Conservation (phyloP, 1,140 invertebrate genomes). For the Calephelis virginiensis region DNA sequence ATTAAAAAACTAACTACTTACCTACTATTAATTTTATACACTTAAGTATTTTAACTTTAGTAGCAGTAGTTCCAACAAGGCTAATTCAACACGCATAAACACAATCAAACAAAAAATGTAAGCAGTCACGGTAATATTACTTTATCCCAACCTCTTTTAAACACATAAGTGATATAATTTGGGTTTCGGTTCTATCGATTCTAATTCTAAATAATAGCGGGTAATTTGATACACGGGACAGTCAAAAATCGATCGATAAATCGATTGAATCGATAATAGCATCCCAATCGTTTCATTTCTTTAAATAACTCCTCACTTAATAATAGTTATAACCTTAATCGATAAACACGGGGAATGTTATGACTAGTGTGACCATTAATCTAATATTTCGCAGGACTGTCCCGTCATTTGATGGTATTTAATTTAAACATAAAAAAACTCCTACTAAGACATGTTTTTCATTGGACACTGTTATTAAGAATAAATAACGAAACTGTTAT, state of each 20-base stretch:
- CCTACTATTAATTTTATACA: no score
- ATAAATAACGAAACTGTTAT: no score
- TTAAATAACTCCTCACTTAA: slow-evolving; percentile 73
- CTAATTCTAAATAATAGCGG: slow-evolving; percentile 74
- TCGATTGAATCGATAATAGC: slow-evolving; percentile 73
- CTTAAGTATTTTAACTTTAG: slow-evolving; percentile 3
- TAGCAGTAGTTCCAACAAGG: slow-evolving; percentile 14
- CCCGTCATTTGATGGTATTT: no score
- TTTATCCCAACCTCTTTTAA: slow-evolving; percentile 73
- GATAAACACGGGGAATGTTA: slow-evolving; percentile 40
- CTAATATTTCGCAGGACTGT: neutral
- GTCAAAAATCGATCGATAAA: slow-evolving; percentile 76
- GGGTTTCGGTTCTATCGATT: slow-evolving; percentile 73
- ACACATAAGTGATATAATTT: slow-evolving; percentile 78
- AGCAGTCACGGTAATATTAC: slow-evolving; percentile 55
- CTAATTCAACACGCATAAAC: neutral
- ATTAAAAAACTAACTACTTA: no score
- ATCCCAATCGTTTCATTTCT: slow-evolving; percentile 72
- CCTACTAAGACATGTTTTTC: no score
- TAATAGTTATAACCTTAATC: slow-evolving; percentile 71
- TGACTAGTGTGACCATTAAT: slow-evolving; percentile 27
- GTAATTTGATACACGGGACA: slow-evolving; percentile 74
- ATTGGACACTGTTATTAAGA: no score
- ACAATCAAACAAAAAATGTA: slow-evolving; percentile 7
- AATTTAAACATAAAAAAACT: no score